A percentile compares a stretch with the other conserved stretches of the same genome.
These are phyloP conservation scores for Propithecus perrieri DNA, from an alignment of 2,797 vertebrate genomes.

Conservation along the genomic window DNA sequence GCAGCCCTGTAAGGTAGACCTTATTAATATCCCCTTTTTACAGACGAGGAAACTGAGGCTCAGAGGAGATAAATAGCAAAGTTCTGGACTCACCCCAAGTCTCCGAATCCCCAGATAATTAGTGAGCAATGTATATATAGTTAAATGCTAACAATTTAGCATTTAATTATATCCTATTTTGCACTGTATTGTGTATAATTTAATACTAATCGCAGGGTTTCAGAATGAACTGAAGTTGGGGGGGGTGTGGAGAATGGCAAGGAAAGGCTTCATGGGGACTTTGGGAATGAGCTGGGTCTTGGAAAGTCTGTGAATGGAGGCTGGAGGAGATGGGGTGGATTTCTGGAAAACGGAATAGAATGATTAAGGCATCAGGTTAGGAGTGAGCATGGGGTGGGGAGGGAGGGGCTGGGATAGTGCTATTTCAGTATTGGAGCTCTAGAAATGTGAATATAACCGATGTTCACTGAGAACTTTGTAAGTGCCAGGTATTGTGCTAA, in stretches of 20 bases:
- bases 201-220: conserved; percentile 62
- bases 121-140: not conserved
- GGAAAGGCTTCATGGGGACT: not conserved
- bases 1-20: not conserved
- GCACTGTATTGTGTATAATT: conserved; percentile 26
- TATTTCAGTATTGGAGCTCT: not conserved
- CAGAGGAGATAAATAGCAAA: not conserved
- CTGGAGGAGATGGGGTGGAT: not conserved
- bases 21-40: not conserved
- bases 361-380: not conserved
- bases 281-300: not conserved
- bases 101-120: conserved; percentile 36
- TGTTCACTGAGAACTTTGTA: not conserved
- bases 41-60: conserved; percentile 24
- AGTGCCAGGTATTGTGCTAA: not conserved
- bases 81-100: not conserved
- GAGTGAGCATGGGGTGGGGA: too few species aligned
- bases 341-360: not conserved
- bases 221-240: not conserved
- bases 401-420: not conserved
- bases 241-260: not conserved
- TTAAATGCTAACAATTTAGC: conserved; percentile 36
- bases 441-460: too few species aligned
- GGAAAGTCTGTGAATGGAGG: not conserved
- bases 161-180: conserved; percentile 28